Evolutionary conservation across 37 sponge, comb jelly and placozoan species (phyloP), one percentile per base, ranked within the genome.

Genomic region (Dysidea cf. avara): DNA sequence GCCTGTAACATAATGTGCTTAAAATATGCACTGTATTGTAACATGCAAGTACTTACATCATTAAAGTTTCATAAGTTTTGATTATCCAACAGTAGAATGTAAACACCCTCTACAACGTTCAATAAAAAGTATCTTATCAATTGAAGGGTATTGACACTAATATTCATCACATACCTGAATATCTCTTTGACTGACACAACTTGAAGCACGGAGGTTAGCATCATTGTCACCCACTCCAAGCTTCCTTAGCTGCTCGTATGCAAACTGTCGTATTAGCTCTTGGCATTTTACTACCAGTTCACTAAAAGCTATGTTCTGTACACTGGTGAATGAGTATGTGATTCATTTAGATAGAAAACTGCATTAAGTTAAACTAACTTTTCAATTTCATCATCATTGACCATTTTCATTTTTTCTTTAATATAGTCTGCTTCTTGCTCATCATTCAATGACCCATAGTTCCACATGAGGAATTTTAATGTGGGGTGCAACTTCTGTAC

Each of bases 101-200:
- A 60, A 92, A 92, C 28, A 92, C 93, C 18, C 93, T 79, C 80
- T 91, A n/a, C n/a, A n/a, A n/a, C n/a, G n/a, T n/a, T n/a, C n/a
- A n/a, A n/a, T n/a, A n/a, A n/a, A n/a, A n/a, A n/a, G n/a, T n/a
- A n/a, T n/a, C n/a, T n/a, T n/a, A n/a, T n/a, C n/a, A n/a, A n/a
- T n/a, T n/a, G n/a, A n/a, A n/a, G n/a, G n/a, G n/a, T n/a, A n/a
- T n/a, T n/a, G n/a, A n/a, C n/a, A n/a, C n/a, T n/a, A n/a, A n/a
- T n/a, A n/a, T n/a, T n/a, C n/a, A n/a, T n/a, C n/a, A n/a, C n/a
- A n/a, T n/a, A n/a, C n/a, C n/a, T n/a, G 86, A 38, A 91, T 86
- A 71, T 91, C 92, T 36, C 92, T 52, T 56, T 91, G 92, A 29
- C 87, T 86, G 50, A 91, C 92, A 77, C 83, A 86, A 55, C 87